These are phyloP conservation scores for Ctena decussata DNA, from an alignment of 2,888 invertebrate species.

Conservation along the genomic window DNA sequence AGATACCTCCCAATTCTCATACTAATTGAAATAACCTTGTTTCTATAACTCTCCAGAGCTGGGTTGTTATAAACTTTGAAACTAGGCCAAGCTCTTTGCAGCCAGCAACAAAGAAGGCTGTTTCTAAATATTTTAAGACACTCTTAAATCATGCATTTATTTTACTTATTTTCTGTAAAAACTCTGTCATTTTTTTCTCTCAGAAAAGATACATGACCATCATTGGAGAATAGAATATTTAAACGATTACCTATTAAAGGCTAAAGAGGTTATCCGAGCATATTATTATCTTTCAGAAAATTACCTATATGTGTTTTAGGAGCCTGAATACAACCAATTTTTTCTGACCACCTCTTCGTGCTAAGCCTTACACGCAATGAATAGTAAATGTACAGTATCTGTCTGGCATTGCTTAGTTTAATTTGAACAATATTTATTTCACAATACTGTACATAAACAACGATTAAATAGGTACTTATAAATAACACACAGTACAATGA, in stretches of 20 bases:
- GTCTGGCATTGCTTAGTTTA: slow-evolving; percentile 30
- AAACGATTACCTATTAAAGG: slow-evolving; percentile 49
- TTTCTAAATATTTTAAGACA: background rate
- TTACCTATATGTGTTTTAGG: slow-evolving; percentile 34
- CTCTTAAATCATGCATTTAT: background rate
- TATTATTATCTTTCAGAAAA: slow-evolving; percentile 36
- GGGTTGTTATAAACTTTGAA: background rate
- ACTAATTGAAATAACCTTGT: background rate
- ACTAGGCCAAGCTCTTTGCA: slow-evolving; percentile 5
- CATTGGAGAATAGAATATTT: slow-evolving; percentile 54
- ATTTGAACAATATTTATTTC: too few species aligned
- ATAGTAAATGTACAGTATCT: slow-evolving; percentile 17
- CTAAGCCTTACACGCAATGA: slow-evolving; percentile 36
- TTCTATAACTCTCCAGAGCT: slow-evolving; percentile 35
- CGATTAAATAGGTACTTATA: too few species aligned
- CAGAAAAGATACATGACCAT: slow-evolving; percentile 40
- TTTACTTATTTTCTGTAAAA: slow-evolving; percentile 7
- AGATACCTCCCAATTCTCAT: background rate
- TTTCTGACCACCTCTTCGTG: slow-evolving; percentile 34
- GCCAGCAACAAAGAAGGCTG: slow-evolving; percentile 1
- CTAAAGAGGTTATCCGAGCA: slow-evolving; percentile 29
- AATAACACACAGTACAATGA: too few species aligned
- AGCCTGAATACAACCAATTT: slow-evolving; percentile 38
- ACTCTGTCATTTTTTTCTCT: slow-evolving; percentile 32
- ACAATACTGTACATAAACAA: too few species aligned